phyloP scores from a whole-genome alignment of 2,797 vertebrate species.

The Dicrostonyx torquatus region DNA sequence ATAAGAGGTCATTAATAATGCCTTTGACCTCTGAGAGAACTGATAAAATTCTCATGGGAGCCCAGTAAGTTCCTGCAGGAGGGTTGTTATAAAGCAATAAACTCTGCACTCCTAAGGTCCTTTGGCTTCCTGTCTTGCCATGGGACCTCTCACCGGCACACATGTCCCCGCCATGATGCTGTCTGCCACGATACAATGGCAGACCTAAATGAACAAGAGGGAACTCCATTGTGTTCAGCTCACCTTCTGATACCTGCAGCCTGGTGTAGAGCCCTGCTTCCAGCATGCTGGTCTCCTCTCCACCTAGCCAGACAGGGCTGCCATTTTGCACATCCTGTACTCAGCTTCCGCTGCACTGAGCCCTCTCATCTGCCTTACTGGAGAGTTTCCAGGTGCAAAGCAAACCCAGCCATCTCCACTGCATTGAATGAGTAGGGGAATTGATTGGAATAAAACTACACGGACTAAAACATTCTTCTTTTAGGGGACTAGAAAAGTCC shows the following conservation, averaged over 20 bases:
- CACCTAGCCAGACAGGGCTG: not conserved
- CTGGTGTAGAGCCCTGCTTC: rapidly evolving
- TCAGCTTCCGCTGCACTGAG: not conserved
- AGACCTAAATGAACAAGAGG: not conserved
- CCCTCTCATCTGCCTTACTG: not conserved
- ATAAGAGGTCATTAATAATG: not conserved
- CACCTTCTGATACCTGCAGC: not conserved
- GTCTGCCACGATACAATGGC: not conserved
- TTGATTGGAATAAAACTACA: not conserved
- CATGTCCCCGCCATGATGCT: not conserved
- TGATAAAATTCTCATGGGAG: not conserved
- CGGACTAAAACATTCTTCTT: not conserved
- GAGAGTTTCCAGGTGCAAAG: slow-evolving; percentile 21
- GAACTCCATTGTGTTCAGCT: not conserved
- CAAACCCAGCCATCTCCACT: not conserved
- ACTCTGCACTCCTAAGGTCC: not conserved
- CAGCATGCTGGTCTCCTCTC: rapidly evolving
- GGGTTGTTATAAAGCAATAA: not conserved
- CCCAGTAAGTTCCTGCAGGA: not conserved
- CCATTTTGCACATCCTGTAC: not conserved
- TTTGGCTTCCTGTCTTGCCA: not conserved
- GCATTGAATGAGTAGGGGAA: not conserved
- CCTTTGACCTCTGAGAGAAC: not conserved
- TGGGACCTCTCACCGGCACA: not conserved
- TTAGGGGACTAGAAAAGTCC: not conserved